Base-by-base conservation (phyloP, 2,888 invertebrate species). In the Lypha dubia region DNA sequence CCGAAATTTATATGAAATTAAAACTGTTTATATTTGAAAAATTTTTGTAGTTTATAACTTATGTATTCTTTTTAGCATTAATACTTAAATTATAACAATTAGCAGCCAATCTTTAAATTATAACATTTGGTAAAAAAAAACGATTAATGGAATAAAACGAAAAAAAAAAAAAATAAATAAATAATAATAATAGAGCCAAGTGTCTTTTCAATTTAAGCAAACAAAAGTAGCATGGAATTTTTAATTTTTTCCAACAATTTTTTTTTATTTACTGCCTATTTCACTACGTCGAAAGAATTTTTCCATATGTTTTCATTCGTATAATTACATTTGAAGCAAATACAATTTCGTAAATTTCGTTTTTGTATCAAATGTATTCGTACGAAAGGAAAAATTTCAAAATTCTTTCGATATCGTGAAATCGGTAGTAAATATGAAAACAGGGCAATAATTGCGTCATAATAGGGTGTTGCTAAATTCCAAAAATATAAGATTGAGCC, bases 31-130 rank as follows among this genome's bases (percentile, higher is more conserved):
- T 63, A 46, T 76, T 62, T 38, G 32, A 62, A 32, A 44, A 41
- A 51, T 41, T 62, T 28, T 53, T 44, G 68, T 76, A 63, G 56
- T 65, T 53, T 53, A 9, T 62, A 62, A 79, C 60, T 51, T 67
- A 11, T 11, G 22, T 35, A 73, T 22, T 24, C 35, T 46, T 44
- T 67, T 53, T 44, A 75, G 46, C 41, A 20, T 77, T 51, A 70
- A 70, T 22, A 62, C 15, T 20, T 70, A 41, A 68, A 77, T 56
- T 46, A 35, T 46, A 46, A 46, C 28, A 71, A 58, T 58, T 71
- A 71, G 58, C 71, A 44, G 32, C 28, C 58, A 58, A 58, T 58
- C 22, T 58, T 71, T 44, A 46, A 46, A 58, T 35, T 58, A 49
- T 35, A 20, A 32, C 15, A 15, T 67, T 49, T 68, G 38, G 22